These are phyloP conservation scores for Diabrotica balteata DNA, from an alignment of 2,888 invertebrate species.

Conservation along the genomic window DNA sequence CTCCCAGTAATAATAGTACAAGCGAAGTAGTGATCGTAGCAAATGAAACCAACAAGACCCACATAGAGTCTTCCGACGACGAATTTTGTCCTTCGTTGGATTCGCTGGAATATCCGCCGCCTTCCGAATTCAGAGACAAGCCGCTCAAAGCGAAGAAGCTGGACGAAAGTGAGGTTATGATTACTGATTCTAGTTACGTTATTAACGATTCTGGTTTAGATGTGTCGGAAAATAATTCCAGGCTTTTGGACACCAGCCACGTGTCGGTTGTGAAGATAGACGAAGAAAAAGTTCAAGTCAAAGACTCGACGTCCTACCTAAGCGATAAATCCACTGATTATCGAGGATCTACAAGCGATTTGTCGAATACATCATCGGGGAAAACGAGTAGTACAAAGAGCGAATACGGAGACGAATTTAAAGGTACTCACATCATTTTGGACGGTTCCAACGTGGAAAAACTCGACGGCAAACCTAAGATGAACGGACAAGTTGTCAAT, in stretches of 20 bases:
- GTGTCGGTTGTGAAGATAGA: slow-evolving; percentile 92
- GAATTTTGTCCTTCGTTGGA: slow-evolving; percentile 78
- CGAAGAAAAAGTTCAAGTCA: slow-evolving; percentile 75
- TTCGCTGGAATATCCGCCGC: slow-evolving; percentile 71
- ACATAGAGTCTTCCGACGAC: slow-evolving; percentile 74
- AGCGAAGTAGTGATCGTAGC: slow-evolving; percentile 82
- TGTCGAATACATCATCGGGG: slow-evolving; percentile 57
- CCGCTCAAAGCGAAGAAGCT: slow-evolving; percentile 67
- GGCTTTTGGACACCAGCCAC: slow-evolving; percentile 77
- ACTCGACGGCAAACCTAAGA: slow-evolving; percentile 48
- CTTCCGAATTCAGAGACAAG: slow-evolving; percentile 59
- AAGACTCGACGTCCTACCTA: slow-evolving; percentile 68
- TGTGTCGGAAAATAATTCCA: slow-evolving; percentile 61
- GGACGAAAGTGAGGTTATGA: slow-evolving; percentile 87
- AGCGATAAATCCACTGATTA: slow-evolving; percentile 50
- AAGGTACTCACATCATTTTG: slow-evolving; percentile 61
- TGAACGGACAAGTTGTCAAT: slow-evolving; percentile 62
- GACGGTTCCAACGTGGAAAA: slow-evolving; percentile 57
- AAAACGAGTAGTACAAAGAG: slow-evolving; percentile 54
- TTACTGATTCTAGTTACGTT: slow-evolving; percentile 74
- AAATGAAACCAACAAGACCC: slow-evolving; percentile 77
- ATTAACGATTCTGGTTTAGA: slow-evolving; percentile 72
- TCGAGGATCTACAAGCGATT: slow-evolving; percentile 57
- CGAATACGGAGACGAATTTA: slow-evolving; percentile 59
- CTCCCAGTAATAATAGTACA: slow-evolving; percentile 61